phyloP scores from a whole-genome alignment of 1,140 invertebrate species.

The Pseudoatta argentina region DNA sequence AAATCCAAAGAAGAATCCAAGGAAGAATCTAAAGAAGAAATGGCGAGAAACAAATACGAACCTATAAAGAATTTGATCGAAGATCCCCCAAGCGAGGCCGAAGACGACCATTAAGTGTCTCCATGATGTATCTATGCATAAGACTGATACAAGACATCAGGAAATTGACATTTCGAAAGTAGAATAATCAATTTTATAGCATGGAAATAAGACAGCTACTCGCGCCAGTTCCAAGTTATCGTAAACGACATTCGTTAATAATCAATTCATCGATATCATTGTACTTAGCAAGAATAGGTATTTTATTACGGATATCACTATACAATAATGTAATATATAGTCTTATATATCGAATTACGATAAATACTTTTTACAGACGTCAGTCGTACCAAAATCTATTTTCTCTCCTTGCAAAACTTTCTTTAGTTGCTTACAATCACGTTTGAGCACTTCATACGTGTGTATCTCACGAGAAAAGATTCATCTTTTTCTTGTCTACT shows the following conservation, averaged over 20 bases:
- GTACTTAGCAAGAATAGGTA: conserved; percentile 34
- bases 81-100: conserved; percentile 68
- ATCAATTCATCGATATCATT: neutral
- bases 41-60: conserved; percentile 51
- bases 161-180: neutral
- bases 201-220: neutral
- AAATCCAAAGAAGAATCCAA: conserved; percentile 9
- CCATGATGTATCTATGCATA: neutral
- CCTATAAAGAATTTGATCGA: conserved; percentile 81
- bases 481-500: conserved; percentile 36
- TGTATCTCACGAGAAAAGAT: conserved; percentile 50
- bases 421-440: neutral
- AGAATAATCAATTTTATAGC: neutral
- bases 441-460: neutral
- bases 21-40: conserved; percentile 39
- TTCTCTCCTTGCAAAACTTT: neutral
- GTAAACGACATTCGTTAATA: neutral
- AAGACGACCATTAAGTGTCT: conserved; percentile 35
- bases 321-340: conserved; percentile 48
- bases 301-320: conserved; percentile 63
- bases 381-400: conserved; percentile 23
- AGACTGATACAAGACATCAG: neutral
- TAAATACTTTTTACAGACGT: conserved; percentile 33
- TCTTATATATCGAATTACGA: conserved; percentile 2
- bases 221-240: neutral